Percentiles rank a stretch among this genome's conserved stretches.
Evolutionary conservation across 1,140 invertebrate species (phyloP).

Genomic region (Procambarus clarkii): DNA sequence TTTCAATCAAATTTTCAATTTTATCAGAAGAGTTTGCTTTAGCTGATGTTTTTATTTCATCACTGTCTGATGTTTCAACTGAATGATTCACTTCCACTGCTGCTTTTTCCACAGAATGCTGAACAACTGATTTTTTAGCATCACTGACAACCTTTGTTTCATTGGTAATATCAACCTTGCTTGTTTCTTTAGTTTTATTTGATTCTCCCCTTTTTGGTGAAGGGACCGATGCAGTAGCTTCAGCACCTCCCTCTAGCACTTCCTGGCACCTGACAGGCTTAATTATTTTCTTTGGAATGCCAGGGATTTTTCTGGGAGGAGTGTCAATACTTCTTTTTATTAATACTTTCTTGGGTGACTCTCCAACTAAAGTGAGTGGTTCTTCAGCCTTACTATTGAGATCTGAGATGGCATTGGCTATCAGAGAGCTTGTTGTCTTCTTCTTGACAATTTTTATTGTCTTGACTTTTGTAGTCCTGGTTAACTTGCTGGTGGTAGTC

Average conservation of each 20-base stretch:
- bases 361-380: background rate
- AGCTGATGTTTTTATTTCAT: background rate
- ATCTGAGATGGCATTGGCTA: constrained; percentile 54
- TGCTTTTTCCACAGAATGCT: background rate
- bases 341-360: background rate
- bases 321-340: background rate
- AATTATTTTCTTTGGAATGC: constrained; percentile 11
- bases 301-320: constrained; percentile 8
- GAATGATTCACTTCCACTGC: background rate
- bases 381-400: constrained; percentile 44
- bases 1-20: background rate
- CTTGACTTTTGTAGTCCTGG: constrained; percentile 53
- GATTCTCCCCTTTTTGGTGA: background rate
- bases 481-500: constrained; percentile 45
- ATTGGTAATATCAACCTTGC: background rate
- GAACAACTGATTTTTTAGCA: background rate
- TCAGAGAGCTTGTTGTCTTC: constrained; percentile 36
- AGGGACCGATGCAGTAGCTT: background rate
- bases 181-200: background rate
- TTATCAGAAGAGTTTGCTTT: background rate
- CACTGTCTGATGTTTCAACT: background rate
- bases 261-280: background rate
- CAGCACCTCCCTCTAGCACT: background rate
- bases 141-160: background rate
- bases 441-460: constrained; percentile 59